Base-by-base conservation (phyloP, 1,140 invertebrate genomes). In the Drosophila ironensis region DNA sequence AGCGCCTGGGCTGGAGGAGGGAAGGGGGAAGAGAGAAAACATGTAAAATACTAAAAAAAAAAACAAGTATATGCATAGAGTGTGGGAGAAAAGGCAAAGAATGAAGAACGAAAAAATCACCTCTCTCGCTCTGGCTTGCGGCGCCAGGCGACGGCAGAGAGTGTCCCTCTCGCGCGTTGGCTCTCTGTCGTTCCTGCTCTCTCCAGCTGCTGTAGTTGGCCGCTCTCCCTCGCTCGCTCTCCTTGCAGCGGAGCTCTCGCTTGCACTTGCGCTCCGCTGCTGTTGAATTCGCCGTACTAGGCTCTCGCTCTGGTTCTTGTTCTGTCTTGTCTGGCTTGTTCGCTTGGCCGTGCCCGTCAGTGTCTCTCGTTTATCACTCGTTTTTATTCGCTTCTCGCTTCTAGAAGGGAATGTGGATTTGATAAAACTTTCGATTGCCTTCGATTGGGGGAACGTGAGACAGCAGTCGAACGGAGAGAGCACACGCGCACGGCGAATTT, bases 91-190 rank as follows among this genome's bases (percentile, higher is more conserved):
- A 30, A 54, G 51, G 19, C 60, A 81, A 77, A 6, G 14, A 37
- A 37, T 37, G 52, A 66, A 68, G 44, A 82, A 77, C 25, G 63
- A 68, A 52, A 72, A 82, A 77, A 78, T 78, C 74, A 78, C 73
- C 78, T 78, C 86, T 78, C 80, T 73, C 68, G 77, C n/a, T 17
- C 12, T 37, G 14, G 30, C 33, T 37, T 37, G 33, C 16, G 33
- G 33, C 20, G 2, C 7, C 33, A 8, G 19, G 42, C 6, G 38
- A 22, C 19, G 37, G 28, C 20, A 11, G 11, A 35, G 37, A 27
- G 25, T n/a, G 16, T 17, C 20, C 2, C 20, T 22, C 20, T 22
- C 20, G 2, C 20, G 2, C 20, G 20, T 37, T 35, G 24, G 63
- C 11, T 24, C 12, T 9, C 33, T 14, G 11, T 33, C 30, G 19